Evolutionary conservation across 2,888 invertebrate genomes (phyloP).

Genomic region (Polietes domitor): DNA sequence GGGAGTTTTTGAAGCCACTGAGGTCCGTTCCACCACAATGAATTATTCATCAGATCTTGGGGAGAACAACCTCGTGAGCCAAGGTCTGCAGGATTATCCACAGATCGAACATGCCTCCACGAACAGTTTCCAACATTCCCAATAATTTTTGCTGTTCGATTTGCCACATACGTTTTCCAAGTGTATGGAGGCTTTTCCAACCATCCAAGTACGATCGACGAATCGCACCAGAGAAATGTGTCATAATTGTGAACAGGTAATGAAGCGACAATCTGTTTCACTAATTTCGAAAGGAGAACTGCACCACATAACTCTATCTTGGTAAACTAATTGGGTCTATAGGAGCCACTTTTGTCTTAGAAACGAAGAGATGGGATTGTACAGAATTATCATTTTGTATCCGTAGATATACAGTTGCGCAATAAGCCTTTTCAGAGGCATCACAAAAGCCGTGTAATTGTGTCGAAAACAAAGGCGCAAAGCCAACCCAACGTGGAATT

Average conservation of each 20-base stretch:
- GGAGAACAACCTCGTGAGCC: too few relatives aligned
- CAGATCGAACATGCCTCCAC: too few relatives aligned
- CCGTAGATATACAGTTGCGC: background rate
- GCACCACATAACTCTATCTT: constrained; percentile 37
- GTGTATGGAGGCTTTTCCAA: background rate
- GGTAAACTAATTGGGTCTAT: constrained; percentile 25
- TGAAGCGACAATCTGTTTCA: too few relatives aligned
- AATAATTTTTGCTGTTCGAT: background rate
- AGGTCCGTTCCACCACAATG: too few relatives aligned
- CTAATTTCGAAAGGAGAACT: background rate
- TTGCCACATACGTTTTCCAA: background rate
- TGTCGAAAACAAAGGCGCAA: background rate
- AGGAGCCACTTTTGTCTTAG: constrained; percentile 38
- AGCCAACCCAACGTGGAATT: constrained; percentile 45
- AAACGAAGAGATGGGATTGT: background rate
- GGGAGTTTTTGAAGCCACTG: too few relatives aligned
- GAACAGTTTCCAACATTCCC: too few relatives aligned
- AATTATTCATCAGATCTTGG: too few relatives aligned
- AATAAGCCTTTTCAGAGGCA: constrained; percentile 35
- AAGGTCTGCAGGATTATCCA: too few relatives aligned
- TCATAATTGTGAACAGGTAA: background rate
- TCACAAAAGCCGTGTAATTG: constrained; percentile 37
- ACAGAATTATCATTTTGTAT: background rate
- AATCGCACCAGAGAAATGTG: background rate
- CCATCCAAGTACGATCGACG: background rate